Conservation (phyloP, 2,888 invertebrate species). For the Eristalis tenax region DNA sequence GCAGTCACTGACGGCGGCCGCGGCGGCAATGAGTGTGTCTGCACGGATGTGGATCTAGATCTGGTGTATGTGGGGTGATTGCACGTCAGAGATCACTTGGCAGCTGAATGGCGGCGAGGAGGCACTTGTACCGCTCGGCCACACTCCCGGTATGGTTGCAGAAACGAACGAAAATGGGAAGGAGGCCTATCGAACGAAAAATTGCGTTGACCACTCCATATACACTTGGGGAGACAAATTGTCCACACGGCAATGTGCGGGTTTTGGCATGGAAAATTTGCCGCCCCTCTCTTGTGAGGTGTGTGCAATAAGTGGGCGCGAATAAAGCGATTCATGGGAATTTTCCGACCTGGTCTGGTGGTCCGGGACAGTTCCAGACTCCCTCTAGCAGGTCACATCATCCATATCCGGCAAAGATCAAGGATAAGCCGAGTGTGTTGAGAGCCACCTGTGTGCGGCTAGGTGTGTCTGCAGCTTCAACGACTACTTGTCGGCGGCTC, state of each 20-base stretch:
- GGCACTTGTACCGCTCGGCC: background rate
- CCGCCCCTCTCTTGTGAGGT: background rate
- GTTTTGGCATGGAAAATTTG: slow-evolving; percentile 46
- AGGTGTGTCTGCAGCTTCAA: background rate
- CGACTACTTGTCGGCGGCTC: background rate
- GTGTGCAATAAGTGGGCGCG: background rate
- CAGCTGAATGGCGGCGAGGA: slow-evolving; percentile 22
- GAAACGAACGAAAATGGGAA: slow-evolving; percentile 55
- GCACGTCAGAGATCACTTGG: slow-evolving; percentile 64
- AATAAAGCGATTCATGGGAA: slow-evolving; percentile 46
- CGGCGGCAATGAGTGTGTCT: background rate
- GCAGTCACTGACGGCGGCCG: background rate
- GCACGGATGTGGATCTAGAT: slow-evolving; percentile 40
- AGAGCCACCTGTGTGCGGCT: background rate
- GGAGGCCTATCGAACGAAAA: slow-evolving; percentile 55
- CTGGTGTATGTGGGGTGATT: slow-evolving; percentile 52
- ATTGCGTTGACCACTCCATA: slow-evolving; percentile 64
- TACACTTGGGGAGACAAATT: slow-evolving; percentile 62
- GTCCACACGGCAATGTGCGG: slow-evolving; percentile 44
- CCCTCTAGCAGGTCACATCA: background rate
- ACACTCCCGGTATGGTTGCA: slow-evolving; percentile 59
- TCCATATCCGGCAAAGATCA: background rate
- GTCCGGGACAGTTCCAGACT: background rate
- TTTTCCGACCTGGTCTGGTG: slow-evolving; percentile 38
- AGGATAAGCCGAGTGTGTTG: background rate